Evolutionary conservation across 2,113 vertebrate species (phyloP), one percentile per base, ranked within the genome.

Genomic region (Malurus alboscapulatus): DNA sequence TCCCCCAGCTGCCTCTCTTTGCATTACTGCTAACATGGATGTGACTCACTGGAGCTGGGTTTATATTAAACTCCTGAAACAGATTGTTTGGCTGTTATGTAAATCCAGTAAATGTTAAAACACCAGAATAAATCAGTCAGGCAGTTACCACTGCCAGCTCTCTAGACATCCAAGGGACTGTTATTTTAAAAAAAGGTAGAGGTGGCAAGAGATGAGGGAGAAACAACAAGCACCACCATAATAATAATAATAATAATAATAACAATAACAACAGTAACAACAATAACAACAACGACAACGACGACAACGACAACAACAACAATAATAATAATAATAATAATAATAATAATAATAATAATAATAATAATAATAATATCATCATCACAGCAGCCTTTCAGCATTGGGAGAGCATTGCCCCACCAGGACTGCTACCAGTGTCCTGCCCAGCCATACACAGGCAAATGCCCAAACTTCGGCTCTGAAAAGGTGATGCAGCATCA

Each of bases 1-100:
- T 94, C 94, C 94, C 91, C 72, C 91, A 80, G 75, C 85, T 92
- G 82, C 72, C 85, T 96, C 66, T 48, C 87, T 80, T 57, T 42
- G 59, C 87, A 71, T 89, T 94, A 63, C 29, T 94, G 78, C 82
- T 94, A 93, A 47, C 85, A 47, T 77, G 40, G 90, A 91, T 95
- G 87, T 96, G 95, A 96, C 84, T 96, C 94, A 96, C 90, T 59
- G 47, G 55, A 88, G 82, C 18, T 82, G 67, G 87, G 93, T 94
- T 96, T 96, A 94, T 93, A 92, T 91, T 93, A 96, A 96, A 95
- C 93, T 95, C 87, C 68, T 74, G 87, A 95, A 96, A 93, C 96
- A 96, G 96, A 96, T 81, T 95, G 95, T 95, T 95, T 91, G 91
- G 82, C 96, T 95, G 94, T 95, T 95, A 96, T 81, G 82, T 96